These are phyloP conservation scores for Procambarus virginalis DNA, from an alignment of 1,140 invertebrate species.

Conservation along the genomic window DNA sequence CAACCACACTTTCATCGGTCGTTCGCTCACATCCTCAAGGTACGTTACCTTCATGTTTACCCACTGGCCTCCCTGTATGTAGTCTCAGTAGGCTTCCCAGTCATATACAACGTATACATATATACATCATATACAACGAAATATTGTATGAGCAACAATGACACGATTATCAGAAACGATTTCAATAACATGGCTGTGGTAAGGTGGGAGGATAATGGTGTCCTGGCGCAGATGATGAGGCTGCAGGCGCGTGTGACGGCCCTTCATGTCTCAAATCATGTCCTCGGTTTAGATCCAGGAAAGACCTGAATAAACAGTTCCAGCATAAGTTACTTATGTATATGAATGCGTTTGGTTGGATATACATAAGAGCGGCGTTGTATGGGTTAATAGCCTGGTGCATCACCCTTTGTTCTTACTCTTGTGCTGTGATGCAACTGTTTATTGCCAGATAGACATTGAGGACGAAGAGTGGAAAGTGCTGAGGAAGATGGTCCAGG, in stretches of 20 bases:
- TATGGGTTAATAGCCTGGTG: no score
- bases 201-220: no score
- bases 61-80: background rate
- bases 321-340: no score
- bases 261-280: no score
- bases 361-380: no score
- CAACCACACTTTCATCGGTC: background rate
- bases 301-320: no score
- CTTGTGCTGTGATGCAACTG: background rate
- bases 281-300: no score
- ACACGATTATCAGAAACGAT: background rate
- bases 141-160: background rate
- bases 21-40: slow-evolving; percentile 21
- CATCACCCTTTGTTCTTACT: no score
- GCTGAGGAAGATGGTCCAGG: background rate
- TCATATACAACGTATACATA: background rate
- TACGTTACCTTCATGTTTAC: background rate
- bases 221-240: no score
- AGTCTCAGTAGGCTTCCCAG: background rate
- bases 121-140: background rate
- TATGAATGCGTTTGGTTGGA: no score
- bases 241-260: no score
- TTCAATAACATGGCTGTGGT: no score
- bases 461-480: slow-evolving; percentile 22
- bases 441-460: slow-evolving; percentile 13